Percentiles rank a stretch among this genome's conserved stretches.
phyloP scores from a whole-genome alignment of 2,113 vertebrate genomes.

The Anoura caudifer region DNA sequence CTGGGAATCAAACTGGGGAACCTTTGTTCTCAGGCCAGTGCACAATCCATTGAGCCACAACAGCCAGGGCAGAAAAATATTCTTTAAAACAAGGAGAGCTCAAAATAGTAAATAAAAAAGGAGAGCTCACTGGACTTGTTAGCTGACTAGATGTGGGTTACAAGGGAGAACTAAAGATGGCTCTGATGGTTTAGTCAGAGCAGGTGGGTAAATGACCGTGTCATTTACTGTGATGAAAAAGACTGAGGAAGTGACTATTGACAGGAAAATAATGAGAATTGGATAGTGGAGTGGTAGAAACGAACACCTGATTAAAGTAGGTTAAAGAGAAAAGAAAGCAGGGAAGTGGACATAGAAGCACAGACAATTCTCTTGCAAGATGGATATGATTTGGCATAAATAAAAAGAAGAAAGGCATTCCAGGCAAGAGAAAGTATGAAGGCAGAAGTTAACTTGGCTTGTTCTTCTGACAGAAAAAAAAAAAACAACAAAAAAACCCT shows the following conservation, averaged over 20 bases:
- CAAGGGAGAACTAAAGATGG: neutral
- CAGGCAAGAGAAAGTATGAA: neutral
- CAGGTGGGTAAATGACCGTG: neutral
- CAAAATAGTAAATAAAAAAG: too few species aligned
- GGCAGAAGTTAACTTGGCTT: conserved; percentile 35
- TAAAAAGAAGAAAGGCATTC: neutral
- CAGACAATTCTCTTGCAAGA: neutral
- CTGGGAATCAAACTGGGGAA: too few species aligned
- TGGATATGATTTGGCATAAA: neutral
- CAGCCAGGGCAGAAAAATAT: too few species aligned
- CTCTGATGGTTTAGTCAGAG: neutral
- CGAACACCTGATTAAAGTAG: neutral
- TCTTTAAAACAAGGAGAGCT: too few species aligned
- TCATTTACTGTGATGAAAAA: neutral
- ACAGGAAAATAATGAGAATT: conserved; percentile 12
- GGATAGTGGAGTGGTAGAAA: neutral
- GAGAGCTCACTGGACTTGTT: neutral
- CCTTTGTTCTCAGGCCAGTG: too few species aligned
- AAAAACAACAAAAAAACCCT: neutral
- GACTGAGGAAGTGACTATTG: neutral
- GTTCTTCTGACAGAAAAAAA: conserved; percentile 3
- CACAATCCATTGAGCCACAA: too few species aligned
- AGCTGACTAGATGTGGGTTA: neutral
- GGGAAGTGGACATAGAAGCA: neutral
- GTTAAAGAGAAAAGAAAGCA: neutral